Evolutionary conservation across 2,797 vertebrate species (phyloP).

Genomic region (Leptoclinus maculatus): DNA sequence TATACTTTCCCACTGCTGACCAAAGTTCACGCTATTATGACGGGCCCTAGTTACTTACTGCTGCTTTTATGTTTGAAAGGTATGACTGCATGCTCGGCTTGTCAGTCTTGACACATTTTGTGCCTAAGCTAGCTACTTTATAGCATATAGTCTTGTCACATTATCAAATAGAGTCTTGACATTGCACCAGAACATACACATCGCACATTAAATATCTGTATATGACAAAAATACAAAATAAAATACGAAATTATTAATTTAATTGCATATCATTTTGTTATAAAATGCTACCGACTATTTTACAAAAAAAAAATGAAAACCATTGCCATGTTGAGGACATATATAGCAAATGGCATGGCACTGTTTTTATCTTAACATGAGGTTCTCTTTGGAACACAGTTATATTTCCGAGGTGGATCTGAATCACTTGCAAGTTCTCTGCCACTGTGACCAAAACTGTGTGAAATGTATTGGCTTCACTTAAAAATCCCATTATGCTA

Average conservation of each 20-base stretch:
- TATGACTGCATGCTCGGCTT: neutral
- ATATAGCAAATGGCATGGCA: neutral
- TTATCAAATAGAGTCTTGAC: too few species aligned
- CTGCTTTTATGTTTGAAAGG: neutral
- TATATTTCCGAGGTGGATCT: neutral
- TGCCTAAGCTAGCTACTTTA: too few species aligned
- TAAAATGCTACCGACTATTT: neutral
- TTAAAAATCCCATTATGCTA: slow-evolving; percentile 4
- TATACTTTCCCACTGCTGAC: neutral
- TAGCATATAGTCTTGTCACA: neutral
- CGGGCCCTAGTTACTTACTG: neutral
- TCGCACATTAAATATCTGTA: neutral
- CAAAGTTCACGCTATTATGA: neutral
- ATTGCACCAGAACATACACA: neutral
- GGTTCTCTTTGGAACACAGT: neutral
- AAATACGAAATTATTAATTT: neutral
- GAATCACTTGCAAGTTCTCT: neutral
- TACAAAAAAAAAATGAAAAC: neutral
- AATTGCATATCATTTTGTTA: neutral
- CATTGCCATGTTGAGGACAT: neutral
- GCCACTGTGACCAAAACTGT: neutral
- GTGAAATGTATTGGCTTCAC: neutral
- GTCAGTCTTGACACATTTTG: too few species aligned
- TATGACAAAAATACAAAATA: neutral
- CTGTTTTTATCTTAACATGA: neutral